Conservation (phyloP, 1,140 invertebrate species). For the Pomacea maculata region DNA sequence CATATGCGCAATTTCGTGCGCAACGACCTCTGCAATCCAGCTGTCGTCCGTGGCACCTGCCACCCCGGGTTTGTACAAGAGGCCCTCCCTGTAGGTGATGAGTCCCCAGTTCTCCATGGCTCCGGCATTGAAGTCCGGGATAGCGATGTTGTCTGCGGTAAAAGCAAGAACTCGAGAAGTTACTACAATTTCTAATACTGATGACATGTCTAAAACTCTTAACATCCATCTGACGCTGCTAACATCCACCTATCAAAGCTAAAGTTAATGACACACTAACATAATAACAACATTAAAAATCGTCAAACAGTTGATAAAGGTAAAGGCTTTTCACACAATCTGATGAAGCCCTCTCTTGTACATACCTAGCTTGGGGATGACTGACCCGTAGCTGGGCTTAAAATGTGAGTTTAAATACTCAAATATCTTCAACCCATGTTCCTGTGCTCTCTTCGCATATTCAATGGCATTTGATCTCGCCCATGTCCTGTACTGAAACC, state of each 20-base stretch:
- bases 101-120: constrained; percentile 98
- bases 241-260: background rate
- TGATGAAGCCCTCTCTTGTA: too few relatives aligned
- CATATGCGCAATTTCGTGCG: constrained; percentile 85
- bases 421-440: constrained; percentile 45
- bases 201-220: too few relatives aligned
- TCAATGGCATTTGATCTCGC: constrained; percentile 34
- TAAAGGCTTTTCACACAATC: too few relatives aligned
- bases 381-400: constrained; percentile 36
- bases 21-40: constrained; percentile 78
- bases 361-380: constrained; percentile 39
- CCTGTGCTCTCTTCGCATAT: constrained; percentile 38
- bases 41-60: constrained; percentile 52
- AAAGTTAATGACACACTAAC: background rate
- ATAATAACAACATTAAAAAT: too few relatives aligned
- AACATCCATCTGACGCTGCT: too few relatives aligned
- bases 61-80: constrained; percentile 74
- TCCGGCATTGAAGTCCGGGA: constrained; percentile 93
- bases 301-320: background rate
- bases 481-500: constrained; percentile 44
- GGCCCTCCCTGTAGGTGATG: constrained; percentile 82
- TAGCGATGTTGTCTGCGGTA: constrained; percentile 85
- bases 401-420: constrained; percentile 61
- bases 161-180: too few relatives aligned
- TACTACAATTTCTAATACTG: too few relatives aligned